A percentile compares a stretch with the other conserved stretches of the same genome.
These are phyloP conservation scores for Calypte anna DNA, from an alignment of 2,113 vertebrate species.

Conservation along the genomic window DNA sequence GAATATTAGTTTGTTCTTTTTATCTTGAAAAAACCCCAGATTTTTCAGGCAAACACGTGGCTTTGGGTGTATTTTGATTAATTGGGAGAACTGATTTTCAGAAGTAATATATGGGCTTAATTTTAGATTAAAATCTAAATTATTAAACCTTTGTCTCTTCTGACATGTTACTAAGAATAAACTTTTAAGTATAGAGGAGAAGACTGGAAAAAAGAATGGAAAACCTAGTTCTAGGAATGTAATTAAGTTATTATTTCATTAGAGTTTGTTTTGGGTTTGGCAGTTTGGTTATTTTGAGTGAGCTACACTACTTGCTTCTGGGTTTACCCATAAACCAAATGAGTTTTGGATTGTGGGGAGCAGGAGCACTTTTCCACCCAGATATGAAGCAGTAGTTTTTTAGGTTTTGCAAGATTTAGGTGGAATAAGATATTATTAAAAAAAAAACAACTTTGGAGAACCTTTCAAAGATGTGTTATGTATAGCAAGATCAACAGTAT, in stretches of 20 bases:
- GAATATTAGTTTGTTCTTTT: not conserved
- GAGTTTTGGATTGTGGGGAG: not conserved
- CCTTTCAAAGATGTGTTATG: not conserved
- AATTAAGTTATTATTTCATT: not conserved
- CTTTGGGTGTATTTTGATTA: not conserved
- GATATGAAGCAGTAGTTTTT: not conserved
- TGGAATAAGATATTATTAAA: not conserved
- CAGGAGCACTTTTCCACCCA: not conserved
- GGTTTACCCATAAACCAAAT: not conserved
- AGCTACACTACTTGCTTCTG: not conserved
- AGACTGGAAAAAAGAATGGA: not conserved
- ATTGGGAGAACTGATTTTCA: not conserved
- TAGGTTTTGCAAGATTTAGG: not conserved
- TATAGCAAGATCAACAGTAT: not conserved
- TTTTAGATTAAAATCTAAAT: not conserved
- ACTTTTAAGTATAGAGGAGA: not conserved
- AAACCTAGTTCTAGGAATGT: not conserved
- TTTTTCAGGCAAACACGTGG: not conserved
- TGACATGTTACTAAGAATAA: not conserved
- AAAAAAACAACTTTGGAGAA: not conserved
- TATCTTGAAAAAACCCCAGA: not conserved
- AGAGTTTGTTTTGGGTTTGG: not conserved
- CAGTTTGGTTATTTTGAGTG: not conserved
- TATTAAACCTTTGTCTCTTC: not conserved
- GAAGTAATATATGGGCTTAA: not conserved